Base-by-base conservation (phyloP, 2,888 invertebrate genomes). In the Cephalotes varians region DNA sequence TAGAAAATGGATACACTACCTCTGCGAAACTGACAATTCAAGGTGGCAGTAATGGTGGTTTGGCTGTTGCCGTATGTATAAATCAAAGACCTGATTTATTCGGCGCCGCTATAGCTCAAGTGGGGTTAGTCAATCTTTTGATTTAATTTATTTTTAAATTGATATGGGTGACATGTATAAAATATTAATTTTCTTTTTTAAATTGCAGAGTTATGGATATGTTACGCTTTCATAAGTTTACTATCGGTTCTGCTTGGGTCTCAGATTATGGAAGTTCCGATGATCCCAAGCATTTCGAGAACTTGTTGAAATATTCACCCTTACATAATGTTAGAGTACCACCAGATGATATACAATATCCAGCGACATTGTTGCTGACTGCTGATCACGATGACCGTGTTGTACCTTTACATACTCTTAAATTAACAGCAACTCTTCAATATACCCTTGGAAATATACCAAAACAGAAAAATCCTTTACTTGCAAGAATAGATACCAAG, bases 381-480 rank as follows among this genome's bases (percentile, higher is more conserved):
- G 99, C 98, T 28, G 99, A 99, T 95, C 99, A 99, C 95, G 99
- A 99, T 95, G 99, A 99, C 95, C 97, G 99, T 90, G 99, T 99
- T 87, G 99, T 99, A 88, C 99, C 99, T 71, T 96, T 99, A 88
- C 99, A 99, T 95, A 99, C 99, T 84, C 96, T 99, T 65, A 99
- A 99, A 95, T 98, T 97, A 95, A 97, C 98, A 83, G 99, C 99
- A 1, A 96, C 98, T 91, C 95, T 99, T 84, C 99, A 99, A 93
- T 96, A 98, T 92, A 96, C 96, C 58, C 93, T 98, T 21, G 97
- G 96, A 58, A 94, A 94, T 81, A 92, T 96, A 5, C 93, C 96
- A 7, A 95, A 95, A 86, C 98, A 98, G 96, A 96, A 94, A 25
- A 98, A 98, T 91, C 99, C 99, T 1, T 95, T 99, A 88, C 95